Evolutionary conservation across 2,113 vertebrate genomes (phyloP).

Genomic region (Maccullochella peelii): DNA sequence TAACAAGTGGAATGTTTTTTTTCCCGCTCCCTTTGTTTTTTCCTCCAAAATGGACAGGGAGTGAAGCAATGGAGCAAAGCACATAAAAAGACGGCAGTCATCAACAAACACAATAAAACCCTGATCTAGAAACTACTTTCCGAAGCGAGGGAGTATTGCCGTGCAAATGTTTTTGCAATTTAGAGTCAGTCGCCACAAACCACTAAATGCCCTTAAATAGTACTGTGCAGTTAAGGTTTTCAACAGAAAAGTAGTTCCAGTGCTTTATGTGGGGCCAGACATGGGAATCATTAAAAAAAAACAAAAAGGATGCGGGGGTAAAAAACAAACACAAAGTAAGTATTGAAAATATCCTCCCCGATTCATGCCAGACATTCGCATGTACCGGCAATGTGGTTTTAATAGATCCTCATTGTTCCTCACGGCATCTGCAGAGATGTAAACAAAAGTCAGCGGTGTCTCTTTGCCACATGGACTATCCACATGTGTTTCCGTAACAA

Average conservation of each 20-base stretch:
- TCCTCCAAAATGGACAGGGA: slow-evolving; percentile 75
- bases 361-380: slow-evolving; percentile 68
- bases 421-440: slow-evolving; percentile 68
- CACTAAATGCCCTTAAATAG: slow-evolving; percentile 84
- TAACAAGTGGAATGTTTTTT: slow-evolving; percentile 78
- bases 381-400: slow-evolving; percentile 75
- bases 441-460: slow-evolving; percentile 73
- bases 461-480: slow-evolving; percentile 61
- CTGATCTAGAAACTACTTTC: slow-evolving; percentile 81
- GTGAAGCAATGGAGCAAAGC: slow-evolving; percentile 82
- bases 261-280: slow-evolving; percentile 72
- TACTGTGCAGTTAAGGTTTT: slow-evolving; percentile 80
- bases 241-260: slow-evolving; percentile 75
- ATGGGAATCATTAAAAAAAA: slow-evolving; percentile 61
- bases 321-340: slow-evolving; percentile 66
- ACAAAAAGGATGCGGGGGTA: slow-evolving; percentile 40
- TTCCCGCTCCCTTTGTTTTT: slow-evolving; percentile 50
- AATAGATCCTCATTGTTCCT: slow-evolving; percentile 71
- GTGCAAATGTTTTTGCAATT: slow-evolving; percentile 84
- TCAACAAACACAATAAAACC: slow-evolving; percentile 85
- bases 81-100: slow-evolving; percentile 82
- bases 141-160: slow-evolving; percentile 76
- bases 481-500: slow-evolving; percentile 71
- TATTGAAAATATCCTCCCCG: slow-evolving; percentile 74
- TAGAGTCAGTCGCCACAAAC: slow-evolving; percentile 81